phyloP scores from a whole-genome alignment of 2,113 vertebrate species.

The Podarcis raffonei region DNA sequence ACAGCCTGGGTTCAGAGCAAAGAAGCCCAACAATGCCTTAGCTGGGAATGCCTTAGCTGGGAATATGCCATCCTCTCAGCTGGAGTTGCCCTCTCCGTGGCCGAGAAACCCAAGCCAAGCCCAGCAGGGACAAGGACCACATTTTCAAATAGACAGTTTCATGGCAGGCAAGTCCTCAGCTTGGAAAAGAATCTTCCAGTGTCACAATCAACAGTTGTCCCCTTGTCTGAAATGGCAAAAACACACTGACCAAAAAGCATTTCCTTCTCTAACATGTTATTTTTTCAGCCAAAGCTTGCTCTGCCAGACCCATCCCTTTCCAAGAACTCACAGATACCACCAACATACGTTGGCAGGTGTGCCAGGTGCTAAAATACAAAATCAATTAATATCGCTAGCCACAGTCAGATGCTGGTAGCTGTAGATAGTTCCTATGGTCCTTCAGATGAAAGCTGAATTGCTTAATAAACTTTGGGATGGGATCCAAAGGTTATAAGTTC shows the following conservation, averaged over 20 bases:
- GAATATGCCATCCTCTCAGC: background rate
- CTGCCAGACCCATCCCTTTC: background rate
- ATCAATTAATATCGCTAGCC: background rate
- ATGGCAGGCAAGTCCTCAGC: background rate
- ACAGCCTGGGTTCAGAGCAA: accelerated
- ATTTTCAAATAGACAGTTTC: background rate
- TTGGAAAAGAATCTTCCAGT: background rate
- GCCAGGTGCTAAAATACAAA: too few species aligned
- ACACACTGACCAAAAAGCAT: background rate
- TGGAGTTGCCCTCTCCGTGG: background rate
- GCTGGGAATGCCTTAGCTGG: accelerated
- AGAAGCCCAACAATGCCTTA: accelerated
- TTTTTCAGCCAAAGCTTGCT: background rate
- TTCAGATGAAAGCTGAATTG: background rate
- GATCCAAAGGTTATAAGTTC: background rate
- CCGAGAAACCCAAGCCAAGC: background rate
- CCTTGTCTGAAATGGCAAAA: background rate
- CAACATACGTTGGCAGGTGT: background rate
- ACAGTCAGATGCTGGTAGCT: background rate
- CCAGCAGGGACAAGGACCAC: background rate
- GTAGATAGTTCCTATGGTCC: background rate
- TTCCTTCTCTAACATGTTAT: background rate
- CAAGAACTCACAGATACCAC: background rate
- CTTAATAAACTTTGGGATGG: background rate
- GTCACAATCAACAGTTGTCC: background rate